phyloP scores from a whole-genome alignment of 2,113 vertebrate genomes.

The Clinocottus analis region DNA sequence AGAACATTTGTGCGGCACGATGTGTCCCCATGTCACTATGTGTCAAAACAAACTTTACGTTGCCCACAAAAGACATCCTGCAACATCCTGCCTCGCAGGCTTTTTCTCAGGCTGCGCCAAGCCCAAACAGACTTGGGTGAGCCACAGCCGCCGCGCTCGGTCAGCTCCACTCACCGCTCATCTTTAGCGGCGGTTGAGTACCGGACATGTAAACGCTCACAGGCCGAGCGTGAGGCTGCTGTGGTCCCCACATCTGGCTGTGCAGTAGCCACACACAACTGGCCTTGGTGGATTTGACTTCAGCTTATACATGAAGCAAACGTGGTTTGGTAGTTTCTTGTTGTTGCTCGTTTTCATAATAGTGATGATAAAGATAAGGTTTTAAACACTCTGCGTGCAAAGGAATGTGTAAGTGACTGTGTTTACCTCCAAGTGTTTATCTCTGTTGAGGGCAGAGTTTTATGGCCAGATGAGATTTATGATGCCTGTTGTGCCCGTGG shows the following conservation, averaged over 20 bases:
- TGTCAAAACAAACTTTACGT: constrained; percentile 17
- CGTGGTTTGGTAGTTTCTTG: background rate
- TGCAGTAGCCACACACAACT: background rate
- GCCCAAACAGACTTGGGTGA: constrained; percentile 45
- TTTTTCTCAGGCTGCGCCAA: constrained; percentile 25
- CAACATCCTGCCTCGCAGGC: background rate
- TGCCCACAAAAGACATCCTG: constrained; percentile 12
- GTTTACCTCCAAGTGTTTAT: constrained; percentile 29
- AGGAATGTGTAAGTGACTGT: constrained; percentile 4
- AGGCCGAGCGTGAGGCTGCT: constrained; percentile 12
- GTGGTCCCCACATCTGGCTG: constrained; percentile 26
- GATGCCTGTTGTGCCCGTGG: constrained; percentile 24
- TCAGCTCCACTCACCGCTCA: constrained; percentile 39
- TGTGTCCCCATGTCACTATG: constrained; percentile 3
- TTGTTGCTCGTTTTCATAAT: background rate
- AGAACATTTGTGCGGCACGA: constrained; percentile 4
- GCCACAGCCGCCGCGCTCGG: constrained; percentile 39
- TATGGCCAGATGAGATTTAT: constrained; percentile 61
- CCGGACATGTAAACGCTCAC: constrained; percentile 24
- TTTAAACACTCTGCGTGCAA: constrained; percentile 19
- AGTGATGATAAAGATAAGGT: constrained; percentile 13
- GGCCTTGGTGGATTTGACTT: background rate
- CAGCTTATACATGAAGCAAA: background rate
- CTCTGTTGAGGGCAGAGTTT: constrained; percentile 32
- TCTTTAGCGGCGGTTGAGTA: constrained; percentile 25